These are phyloP conservation scores for Eupelmus urozonus DNA, from an alignment of 2,888 invertebrate species.

Conservation along the genomic window DNA sequence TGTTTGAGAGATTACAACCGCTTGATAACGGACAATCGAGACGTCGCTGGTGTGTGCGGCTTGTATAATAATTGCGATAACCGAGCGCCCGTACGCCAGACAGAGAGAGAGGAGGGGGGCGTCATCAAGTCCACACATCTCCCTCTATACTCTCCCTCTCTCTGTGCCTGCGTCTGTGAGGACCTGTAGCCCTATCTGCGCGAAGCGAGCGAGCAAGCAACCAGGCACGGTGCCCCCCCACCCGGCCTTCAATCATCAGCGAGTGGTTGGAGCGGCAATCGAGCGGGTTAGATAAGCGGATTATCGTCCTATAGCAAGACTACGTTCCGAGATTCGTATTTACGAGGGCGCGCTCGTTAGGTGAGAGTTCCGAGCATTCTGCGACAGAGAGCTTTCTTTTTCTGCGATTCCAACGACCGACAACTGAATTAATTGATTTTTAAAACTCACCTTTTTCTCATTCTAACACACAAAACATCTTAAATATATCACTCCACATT, in stretches of 20 bases:
- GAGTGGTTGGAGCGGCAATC: constrained; percentile 46
- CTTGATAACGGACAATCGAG: constrained; percentile 50
- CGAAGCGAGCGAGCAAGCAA: neutral
- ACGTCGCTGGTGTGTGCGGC: constrained; percentile 14
- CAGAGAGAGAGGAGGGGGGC: neutral
- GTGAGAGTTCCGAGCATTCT: no score
- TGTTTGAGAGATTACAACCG: constrained; percentile 45
- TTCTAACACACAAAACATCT: no score
- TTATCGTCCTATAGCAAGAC: constrained; percentile 47
- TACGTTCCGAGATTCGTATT: constrained; percentile 45
- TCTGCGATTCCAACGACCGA: no score
- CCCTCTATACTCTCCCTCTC: constrained; percentile 18
- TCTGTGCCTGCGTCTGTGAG: neutral
- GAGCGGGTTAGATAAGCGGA: constrained; percentile 55
- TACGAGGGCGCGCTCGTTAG: constrained; percentile 36
- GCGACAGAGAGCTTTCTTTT: no score
- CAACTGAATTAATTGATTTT: no score
- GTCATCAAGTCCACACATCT: constrained; percentile 44
- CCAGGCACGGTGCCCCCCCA: neutral
- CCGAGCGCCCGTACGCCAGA: neutral
- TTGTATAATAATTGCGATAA: constrained; percentile 54
- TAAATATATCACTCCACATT: no score
- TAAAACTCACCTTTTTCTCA: no score
- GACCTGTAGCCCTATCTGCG: no score
- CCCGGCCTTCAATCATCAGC: constrained; percentile 49